Evolutionary conservation across 1,140 invertebrate genomes (phyloP).

Genomic region (Matsumurasca onukii): DNA sequence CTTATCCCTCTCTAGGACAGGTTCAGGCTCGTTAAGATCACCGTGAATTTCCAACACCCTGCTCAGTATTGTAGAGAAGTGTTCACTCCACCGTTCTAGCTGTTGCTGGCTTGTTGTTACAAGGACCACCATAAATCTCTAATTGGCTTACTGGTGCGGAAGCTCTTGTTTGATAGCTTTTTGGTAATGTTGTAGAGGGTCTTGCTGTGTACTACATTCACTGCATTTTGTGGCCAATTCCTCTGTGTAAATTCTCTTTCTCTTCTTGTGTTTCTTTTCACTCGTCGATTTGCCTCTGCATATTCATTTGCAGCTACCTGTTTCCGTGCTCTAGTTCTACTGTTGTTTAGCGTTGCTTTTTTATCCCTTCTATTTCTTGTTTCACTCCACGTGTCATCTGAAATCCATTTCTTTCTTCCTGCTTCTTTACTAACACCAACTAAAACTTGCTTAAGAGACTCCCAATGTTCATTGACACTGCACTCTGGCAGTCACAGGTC

Average conservation of each 20-base stretch:
- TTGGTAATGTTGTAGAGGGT: not conserved
- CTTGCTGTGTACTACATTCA: not conserved
- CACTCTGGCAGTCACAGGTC: not conserved
- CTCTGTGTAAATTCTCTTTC: too few species aligned
- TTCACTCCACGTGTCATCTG: not conserved
- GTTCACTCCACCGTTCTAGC: not conserved
- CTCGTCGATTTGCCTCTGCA: too few species aligned
- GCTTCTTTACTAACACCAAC: not conserved
- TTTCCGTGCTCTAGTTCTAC: not conserved
- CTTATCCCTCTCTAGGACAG: not conserved
- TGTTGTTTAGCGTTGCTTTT: not conserved
- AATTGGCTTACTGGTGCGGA: not conserved
- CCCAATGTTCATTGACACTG: not conserved
- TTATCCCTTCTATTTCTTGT: not conserved
- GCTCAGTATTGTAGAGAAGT: not conserved
- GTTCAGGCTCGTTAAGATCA: too few species aligned
- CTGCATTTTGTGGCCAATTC: not conserved
- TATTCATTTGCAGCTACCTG: too few species aligned
- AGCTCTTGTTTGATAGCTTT: not conserved
- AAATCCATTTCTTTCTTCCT: not conserved
- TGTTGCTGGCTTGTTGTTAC: not conserved
- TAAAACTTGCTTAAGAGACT: not conserved
- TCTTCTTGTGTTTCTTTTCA: too few species aligned
- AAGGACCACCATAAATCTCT: not conserved
- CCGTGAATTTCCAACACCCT: not conserved